phyloP scores from a whole-genome alignment of 2,888 invertebrate genomes.

The Meganola albula region DNA sequence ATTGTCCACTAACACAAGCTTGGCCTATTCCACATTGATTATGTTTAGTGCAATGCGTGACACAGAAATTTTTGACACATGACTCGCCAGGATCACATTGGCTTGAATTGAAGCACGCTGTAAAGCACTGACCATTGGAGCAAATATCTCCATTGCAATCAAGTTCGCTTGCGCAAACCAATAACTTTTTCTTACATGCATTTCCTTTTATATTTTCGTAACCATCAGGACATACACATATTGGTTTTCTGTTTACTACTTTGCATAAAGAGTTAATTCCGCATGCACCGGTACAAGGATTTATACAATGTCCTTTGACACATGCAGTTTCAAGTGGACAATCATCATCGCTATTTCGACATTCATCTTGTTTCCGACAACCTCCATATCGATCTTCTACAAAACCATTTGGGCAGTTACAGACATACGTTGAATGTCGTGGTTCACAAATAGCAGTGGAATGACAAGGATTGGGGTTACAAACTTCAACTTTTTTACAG shows the following conservation, averaged over 20 bases:
- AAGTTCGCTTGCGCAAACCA: conserved; percentile 81
- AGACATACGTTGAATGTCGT: conserved; percentile 81
- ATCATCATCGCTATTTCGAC: conserved; percentile 83
- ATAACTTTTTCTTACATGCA: conserved; percentile 84
- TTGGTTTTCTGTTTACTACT: conserved; percentile 84
- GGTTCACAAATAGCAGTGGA: conserved; percentile 86
- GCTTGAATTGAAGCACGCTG: conserved; percentile 85
- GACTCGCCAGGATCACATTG: conserved; percentile 89
- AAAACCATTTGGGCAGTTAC: conserved; percentile 86
- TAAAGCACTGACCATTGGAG: conserved; percentile 88
- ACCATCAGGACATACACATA: conserved; percentile 87
- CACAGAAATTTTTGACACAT: conserved; percentile 87
- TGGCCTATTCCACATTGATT: conserved; percentile 87
- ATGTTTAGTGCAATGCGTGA: conserved; percentile 87
- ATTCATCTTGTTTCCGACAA: conserved; percentile 87
- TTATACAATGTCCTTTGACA: conserved; percentile 82
- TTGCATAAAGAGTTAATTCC: conserved; percentile 89
- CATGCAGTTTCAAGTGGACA: conserved; percentile 88
- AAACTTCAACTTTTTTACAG: conserved; percentile 84
- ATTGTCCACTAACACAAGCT: conserved; percentile 88
- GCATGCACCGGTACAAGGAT: conserved; percentile 90
- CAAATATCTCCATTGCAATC: conserved; percentile 90
- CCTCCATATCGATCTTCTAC: conserved; percentile 86
- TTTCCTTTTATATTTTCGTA: conserved; percentile 81
- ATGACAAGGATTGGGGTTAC: conserved; percentile 89